Conservation (phyloP, 2,113 vertebrate genomes). For the Murina feae region DNA sequence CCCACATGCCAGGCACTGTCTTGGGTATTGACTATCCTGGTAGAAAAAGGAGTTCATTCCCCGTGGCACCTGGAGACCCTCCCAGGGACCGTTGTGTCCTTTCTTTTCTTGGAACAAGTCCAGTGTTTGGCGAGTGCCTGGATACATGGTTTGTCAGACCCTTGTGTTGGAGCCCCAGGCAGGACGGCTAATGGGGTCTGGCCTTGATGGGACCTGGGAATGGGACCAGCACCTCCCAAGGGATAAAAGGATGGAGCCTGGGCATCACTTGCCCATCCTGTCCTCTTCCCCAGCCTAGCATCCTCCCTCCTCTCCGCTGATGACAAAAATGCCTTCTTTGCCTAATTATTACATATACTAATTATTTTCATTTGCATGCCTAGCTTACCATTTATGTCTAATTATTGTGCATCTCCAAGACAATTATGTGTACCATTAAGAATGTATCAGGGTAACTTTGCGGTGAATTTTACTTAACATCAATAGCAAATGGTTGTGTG, state of each 20-base stretch:
- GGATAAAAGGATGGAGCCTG: neutral
- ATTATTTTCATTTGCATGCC: conserved; percentile 71
- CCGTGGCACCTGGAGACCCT: neutral
- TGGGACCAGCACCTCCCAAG: neutral
- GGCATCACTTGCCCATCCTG: neutral
- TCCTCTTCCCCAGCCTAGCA: neutral
- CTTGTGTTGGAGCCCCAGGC: neutral
- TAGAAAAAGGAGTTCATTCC: neutral
- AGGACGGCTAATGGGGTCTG: neutral
- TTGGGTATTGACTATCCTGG: neutral
- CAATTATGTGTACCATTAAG: conserved; percentile 62
- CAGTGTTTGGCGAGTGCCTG: neutral
- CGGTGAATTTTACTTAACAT: conserved; percentile 51
- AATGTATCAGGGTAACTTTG: conserved; percentile 23
- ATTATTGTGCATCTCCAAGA: conserved; percentile 58
- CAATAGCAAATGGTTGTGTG: neutral
- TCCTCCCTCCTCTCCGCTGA: neutral
- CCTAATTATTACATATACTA: conserved; percentile 61
- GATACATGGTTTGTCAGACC: neutral
- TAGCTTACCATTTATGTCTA: conserved; percentile 65
- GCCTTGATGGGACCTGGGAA: too few species aligned
- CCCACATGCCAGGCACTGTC: neutral
- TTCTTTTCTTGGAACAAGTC: neutral
- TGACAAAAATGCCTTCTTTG: conserved; percentile 47
- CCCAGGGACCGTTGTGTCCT: neutral